Evolutionary conservation across 2,888 invertebrate genomes (phyloP), one percentile per base, ranked within the genome.

Genomic region (Osmoderma eremita): DNA sequence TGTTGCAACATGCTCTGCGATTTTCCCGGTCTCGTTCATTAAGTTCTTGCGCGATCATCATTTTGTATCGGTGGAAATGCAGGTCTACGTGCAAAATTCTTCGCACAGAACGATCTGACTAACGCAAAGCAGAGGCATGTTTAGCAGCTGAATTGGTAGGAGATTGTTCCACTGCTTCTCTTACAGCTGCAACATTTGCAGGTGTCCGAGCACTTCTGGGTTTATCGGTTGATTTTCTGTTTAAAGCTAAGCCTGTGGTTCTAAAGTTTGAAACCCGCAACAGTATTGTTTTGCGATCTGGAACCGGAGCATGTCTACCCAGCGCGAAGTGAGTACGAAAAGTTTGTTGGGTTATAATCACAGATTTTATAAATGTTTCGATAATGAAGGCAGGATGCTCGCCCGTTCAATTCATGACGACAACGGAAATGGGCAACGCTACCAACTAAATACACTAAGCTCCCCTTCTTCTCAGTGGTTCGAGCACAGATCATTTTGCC

Each of bases 31-130:
- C n/a, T n/a, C 24, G 24, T 53, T 53, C 53, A 30, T n/a, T 30
- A 22, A 53, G 53, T n/a, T 53, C 22, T 30, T 53, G 53, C 30
- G n/a, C 53, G 30, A 30, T 22, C 22, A 20, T 20, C 3, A 50
- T 50, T 50, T 50, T 50, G 51, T 50, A 50, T 18, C 3, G 13
- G 51, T 53, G 53, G n/a, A 53, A n/a, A 4, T 22, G 22, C 53
- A 53, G 53, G 10, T 22, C 24, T 53, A 13, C 24, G 53, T 53
- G 53, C n/a, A 53, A 53, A 53, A 53, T 53, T 53, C 53, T 53
- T 30, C 53, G 53, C 24, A 24, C 53, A 53, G 24, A 24, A 24
- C 53, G 13, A 53, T 53, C 5, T 22, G 53, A 53, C 30, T 22
- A 53, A 24, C 24, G 30, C 17, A 36, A 38, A 6, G 36, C 20